These are phyloP conservation scores for Sebastes diploproa DNA, from an alignment of 2,797 vertebrate species.

Conservation along the genomic window DNA sequence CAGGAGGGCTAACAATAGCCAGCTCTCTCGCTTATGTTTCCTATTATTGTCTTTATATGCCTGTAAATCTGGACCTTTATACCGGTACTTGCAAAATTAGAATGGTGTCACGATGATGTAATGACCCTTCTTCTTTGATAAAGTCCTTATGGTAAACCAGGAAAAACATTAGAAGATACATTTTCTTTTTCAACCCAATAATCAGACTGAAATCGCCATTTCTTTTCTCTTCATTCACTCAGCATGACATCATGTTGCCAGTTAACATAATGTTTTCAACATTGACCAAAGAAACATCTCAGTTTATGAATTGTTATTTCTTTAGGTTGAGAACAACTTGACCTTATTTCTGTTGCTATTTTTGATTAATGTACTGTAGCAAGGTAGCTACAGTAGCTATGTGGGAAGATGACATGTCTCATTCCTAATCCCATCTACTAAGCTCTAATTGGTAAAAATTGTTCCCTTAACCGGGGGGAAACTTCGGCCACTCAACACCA, in stretches of 20 bases:
- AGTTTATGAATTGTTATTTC: not conserved
- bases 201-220: not conserved
- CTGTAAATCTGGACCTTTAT: not conserved
- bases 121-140: not conserved
- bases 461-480: too few relatives aligned
- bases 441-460: not conserved
- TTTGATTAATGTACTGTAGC: not conserved
- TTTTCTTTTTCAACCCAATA: not conserved
- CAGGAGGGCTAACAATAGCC: not conserved
- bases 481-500: not conserved
- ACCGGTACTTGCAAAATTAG: not conserved
- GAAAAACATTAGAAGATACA: not conserved
- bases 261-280: not conserved
- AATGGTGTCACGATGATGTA: not conserved
- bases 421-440: not conserved
- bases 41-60: not conserved
- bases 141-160: not conserved
- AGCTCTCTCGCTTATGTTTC: not conserved
- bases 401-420: not conserved
- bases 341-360: not conserved
- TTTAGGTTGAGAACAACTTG: not conserved
- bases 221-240: not conserved
- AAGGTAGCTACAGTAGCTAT: not conserved
- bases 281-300: not conserved
- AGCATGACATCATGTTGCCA: not conserved